These are phyloP conservation scores for Echinometra lucunter DNA, from an alignment of 53 echinoderm and acorn worm genomes.

Conservation along the genomic window DNA sequence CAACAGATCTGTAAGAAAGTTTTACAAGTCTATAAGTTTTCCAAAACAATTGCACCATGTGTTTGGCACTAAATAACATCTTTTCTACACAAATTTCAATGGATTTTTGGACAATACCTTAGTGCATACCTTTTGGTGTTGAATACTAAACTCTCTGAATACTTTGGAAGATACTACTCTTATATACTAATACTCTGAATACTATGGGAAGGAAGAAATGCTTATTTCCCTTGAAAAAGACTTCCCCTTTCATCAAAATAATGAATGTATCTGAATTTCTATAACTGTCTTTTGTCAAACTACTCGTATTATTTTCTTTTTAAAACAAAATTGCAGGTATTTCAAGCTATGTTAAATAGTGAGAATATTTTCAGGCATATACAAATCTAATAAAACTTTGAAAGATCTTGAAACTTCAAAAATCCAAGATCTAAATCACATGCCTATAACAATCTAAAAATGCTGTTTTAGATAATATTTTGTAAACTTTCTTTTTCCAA, in stretches of 20 bases:
- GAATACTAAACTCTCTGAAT: slow-evolving; percentile 4
- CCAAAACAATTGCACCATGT: background rate
- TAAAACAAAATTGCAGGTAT: background rate
- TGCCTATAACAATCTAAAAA: background rate
- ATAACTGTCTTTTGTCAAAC: background rate
- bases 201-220: background rate
- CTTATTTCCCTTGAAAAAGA: background rate
- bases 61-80: slow-evolving; percentile 9
- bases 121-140: background rate
- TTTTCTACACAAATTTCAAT: background rate
- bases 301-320: background rate
- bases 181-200: background rate
- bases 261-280: background rate
- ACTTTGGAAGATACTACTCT: background rate
- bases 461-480: background rate
- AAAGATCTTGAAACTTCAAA: background rate
- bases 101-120: background rate
- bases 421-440: background rate
- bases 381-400: background rate
- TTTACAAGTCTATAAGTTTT: background rate
- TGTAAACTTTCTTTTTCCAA: background rate
- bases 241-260: background rate
- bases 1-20: background rate
- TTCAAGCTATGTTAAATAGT: background rate
- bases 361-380: background rate